phyloP scores from a whole-genome alignment of 2,888 invertebrate species.

The Lissocephala sabroskyi region DNA sequence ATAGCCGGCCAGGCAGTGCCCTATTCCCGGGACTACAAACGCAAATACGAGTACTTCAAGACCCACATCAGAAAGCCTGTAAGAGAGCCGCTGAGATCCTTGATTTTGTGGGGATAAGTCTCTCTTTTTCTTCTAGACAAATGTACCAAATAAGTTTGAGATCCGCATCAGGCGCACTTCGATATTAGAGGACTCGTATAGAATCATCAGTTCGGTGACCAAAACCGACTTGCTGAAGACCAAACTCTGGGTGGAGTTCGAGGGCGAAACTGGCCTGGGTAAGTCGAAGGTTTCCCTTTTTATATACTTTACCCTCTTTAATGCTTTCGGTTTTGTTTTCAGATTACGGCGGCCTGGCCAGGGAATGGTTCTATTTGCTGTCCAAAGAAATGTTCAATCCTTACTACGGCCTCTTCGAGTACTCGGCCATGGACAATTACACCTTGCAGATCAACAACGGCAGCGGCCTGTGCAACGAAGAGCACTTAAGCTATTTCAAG shows the following conservation, averaged over 20 bases:
- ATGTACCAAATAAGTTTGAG: slow-evolving; percentile 98
- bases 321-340: slow-evolving; percentile 47
- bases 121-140: slow-evolving; percentile 77
- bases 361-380: slow-evolving; percentile 99
- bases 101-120: background rate
- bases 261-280: slow-evolving; percentile 92
- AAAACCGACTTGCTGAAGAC: slow-evolving; percentile 95
- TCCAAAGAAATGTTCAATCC: slow-evolving; percentile 99
- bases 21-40: slow-evolving; percentile 98
- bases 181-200: slow-evolving; percentile 97
- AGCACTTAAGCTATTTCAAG: slow-evolving; percentile 98
- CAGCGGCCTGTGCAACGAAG: slow-evolving; percentile 97
- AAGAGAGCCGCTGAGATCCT: too few relatives aligned
- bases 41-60: slow-evolving; percentile 99
- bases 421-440: slow-evolving; percentile 99
- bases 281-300: too few relatives aligned
- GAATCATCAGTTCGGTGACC: slow-evolving; percentile 92
- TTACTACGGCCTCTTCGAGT: slow-evolving; percentile 99
- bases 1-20: slow-evolving; percentile 99
- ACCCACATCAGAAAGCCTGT: slow-evolving; percentile 96
- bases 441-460: slow-evolving; percentile 99
- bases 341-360: slow-evolving; percentile 96
- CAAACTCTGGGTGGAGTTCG: slow-evolving; percentile 99
- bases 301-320: too few relatives aligned
- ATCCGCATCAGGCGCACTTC: slow-evolving; percentile 92